Percentiles rank a stretch among this genome's conserved stretches.
phyloP scores from a whole-genome alignment of 2,113 vertebrate genomes.

The Callionymus lyra region DNA sequence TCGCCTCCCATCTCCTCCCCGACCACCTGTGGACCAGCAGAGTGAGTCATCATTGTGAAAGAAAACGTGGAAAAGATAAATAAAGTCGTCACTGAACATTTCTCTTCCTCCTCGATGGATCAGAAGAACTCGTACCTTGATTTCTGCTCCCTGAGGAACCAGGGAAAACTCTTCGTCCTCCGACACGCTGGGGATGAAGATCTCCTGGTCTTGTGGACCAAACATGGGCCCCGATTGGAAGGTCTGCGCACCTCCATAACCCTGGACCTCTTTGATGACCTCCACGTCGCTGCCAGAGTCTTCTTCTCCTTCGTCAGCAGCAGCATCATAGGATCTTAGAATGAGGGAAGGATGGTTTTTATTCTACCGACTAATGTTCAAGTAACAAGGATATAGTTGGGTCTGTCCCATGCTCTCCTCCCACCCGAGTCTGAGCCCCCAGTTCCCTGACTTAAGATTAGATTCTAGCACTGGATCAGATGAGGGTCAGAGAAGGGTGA shows the following conservation, averaged over 20 bases:
- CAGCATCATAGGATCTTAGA: slow-evolving; percentile 12
- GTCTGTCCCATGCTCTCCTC: too few species aligned
- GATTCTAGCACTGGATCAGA: too few species aligned
- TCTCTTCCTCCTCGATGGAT: not conserved
- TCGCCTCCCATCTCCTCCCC: slow-evolving; percentile 48
- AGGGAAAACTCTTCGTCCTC: slow-evolving; percentile 58
- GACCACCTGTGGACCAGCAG: slow-evolving; percentile 31
- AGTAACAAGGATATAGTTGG: too few species aligned
- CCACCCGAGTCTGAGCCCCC: too few species aligned
- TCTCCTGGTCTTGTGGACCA: slow-evolving; percentile 48
- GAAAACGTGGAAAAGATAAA: too few species aligned
- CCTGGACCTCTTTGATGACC: slow-evolving; percentile 66
- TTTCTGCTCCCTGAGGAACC: slow-evolving; percentile 37
- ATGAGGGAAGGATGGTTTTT: too few species aligned
- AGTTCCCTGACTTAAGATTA: too few species aligned
- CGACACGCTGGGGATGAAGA: slow-evolving; percentile 44
- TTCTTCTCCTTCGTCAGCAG: slow-evolving; percentile 34
- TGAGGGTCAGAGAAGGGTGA: too few species aligned
- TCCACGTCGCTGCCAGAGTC: slow-evolving; percentile 67
- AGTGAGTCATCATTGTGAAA: too few species aligned
- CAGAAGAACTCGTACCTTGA: slow-evolving; percentile 42
- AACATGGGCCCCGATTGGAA: slow-evolving; percentile 28
- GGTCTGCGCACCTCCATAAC: slow-evolving; percentile 44
- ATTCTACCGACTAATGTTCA: not conserved
- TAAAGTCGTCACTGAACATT: not conserved